Base-by-base conservation (phyloP, 2,113 vertebrate species). In the Plestiodon gilberti region DNA sequence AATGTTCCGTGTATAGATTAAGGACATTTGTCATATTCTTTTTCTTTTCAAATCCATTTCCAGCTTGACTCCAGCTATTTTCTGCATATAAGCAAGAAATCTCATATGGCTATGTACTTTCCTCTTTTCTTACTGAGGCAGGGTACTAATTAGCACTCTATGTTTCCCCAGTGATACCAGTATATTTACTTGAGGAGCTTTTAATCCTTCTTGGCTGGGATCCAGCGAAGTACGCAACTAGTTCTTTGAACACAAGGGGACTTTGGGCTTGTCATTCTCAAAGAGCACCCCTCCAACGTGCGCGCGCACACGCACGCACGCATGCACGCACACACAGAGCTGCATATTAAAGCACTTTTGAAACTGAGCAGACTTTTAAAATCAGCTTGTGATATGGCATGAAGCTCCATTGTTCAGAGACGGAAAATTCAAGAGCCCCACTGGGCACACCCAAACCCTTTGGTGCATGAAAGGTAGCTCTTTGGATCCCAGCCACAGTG, bases 101-200 rank as follows among this genome's bases (percentile, higher is more conserved):
- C 88, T 89, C 90, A 71, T 61, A 43, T 61, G 87, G 89, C 86
- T 78, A n/a, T 86, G 84, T 90, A 64, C 35, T 38, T 52, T 89
- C 89, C 90, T 77, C 0, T 13, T 86, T 85, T 84, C 33, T 65
- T 89, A 82, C 74, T 82, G 22, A 77, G 22, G 89, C 76, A 81
- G 55, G 10, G 80, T 92, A 18, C 48, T 69, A 87, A 88, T 64
- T 89, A 87, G 38, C 69, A 40, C 82, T 33, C 1, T 55, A 84
- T 85, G 84, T 81, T 78, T 77, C 25, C 83, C 43, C 0, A 30
- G 83, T 59, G 62, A 76, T 90, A 33, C 17, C 38, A 91, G 9
- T 6, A 78, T 92, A 88, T 91, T 83, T 35, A 91, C 86, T 90
- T 82, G 83, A 1, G 0, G 83, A 69, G 65, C 64, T 20, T 71